These are phyloP conservation scores for Antedon mediterranea DNA, from an alignment of 53 echinoderm and acorn worm species.

Conservation along the genomic window DNA sequence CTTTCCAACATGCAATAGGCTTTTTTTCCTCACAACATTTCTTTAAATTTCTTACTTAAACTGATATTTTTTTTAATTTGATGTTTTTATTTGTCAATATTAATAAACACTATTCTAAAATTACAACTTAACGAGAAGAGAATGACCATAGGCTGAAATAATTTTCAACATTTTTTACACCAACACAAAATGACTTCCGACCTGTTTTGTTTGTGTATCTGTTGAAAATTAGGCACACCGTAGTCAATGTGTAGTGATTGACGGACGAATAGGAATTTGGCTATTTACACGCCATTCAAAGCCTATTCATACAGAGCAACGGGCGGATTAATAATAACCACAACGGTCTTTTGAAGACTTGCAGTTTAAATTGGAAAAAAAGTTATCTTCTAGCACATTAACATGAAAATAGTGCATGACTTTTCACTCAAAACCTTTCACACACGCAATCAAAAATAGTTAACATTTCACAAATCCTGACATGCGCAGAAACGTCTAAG, in stretches of 20 bases:
- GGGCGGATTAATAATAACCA: neutral
- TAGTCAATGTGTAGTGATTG: too few relatives aligned
- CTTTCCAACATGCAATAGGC: neutral
- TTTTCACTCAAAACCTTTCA: neutral
- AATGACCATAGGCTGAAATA: neutral
- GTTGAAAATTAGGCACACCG: too few relatives aligned
- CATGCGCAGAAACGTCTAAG: neutral
- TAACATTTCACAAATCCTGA: neutral
- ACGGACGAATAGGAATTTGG: too few relatives aligned
- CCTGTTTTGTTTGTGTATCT: too few relatives aligned
- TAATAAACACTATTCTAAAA: neutral
- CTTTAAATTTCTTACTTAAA: neutral
- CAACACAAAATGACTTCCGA: neutral
- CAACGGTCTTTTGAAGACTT: neutral
- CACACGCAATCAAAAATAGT: neutral
- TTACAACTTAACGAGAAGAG: neutral
- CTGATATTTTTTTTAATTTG: neutral
- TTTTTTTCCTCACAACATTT: neutral
- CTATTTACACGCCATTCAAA: neutral
- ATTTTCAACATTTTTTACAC: neutral
- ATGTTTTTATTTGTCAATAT: neutral
- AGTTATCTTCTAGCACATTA: neutral
- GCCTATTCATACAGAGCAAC: neutral
- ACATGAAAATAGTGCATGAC: neutral
- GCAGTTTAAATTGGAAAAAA: neutral